Conservation (phyloP, 2,888 invertebrate species). For the Orthonychiurus folsomi region DNA sequence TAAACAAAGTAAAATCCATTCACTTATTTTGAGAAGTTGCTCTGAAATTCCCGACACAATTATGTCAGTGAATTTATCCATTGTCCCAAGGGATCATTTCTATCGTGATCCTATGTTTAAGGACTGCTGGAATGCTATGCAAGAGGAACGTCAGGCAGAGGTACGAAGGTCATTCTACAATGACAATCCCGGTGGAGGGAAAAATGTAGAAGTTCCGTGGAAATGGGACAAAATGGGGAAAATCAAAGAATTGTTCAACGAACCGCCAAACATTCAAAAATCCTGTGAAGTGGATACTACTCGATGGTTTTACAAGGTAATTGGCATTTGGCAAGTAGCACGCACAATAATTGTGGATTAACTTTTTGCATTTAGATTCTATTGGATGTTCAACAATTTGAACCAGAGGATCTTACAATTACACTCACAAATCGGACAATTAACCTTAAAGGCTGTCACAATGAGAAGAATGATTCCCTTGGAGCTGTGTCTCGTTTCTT, state of each 20-base stretch:
- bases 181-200: neutral
- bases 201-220: neutral
- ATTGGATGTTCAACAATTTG: conserved; percentile 1
- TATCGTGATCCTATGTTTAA: neutral
- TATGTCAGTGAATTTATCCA: neutral
- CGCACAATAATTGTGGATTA: no score
- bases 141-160: neutral
- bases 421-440: neutral
- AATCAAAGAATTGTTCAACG: neutral
- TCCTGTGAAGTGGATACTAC: neutral
- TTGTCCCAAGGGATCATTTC: neutral
- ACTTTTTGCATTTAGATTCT: neutral
- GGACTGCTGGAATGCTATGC: neutral
- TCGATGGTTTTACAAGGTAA: neutral
- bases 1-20: no score
- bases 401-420: neutral
- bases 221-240: neutral
- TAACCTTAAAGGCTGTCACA: neutral
- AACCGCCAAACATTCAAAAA: neutral
- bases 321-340: no score
- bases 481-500: neutral
- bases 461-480: neutral
- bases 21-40: no score
- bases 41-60: no score
- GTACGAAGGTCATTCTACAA: neutral